Base-by-base conservation (phyloP, 2,113 vertebrate species). In the Pseudorectes ferrugineus region DNA sequence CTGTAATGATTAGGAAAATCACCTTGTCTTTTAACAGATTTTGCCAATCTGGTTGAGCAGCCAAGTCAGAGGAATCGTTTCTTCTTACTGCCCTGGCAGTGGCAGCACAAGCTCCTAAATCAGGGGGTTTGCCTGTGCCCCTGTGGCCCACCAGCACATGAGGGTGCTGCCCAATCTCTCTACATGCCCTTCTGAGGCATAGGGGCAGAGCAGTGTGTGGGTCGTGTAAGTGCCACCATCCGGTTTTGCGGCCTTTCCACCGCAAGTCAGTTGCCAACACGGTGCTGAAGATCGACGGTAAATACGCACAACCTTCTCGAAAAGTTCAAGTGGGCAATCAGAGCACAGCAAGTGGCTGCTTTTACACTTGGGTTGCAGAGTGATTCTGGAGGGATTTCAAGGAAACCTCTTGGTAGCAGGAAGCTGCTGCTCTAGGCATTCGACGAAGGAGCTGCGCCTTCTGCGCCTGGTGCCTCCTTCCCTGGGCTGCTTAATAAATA, bases 321-420 rank as follows among this genome's bases (percentile, higher is more conserved):
- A 86, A 93, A 90, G 63, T 92, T 97, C 89, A 95, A 96, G 91
- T 97, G 90, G 62, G 66, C 46, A 95, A 59, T 94, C 68, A 77
- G 75, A 94, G 75, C 80, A 72, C 88, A 35, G 76, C 80, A 89
- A 84, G 58, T 87, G 68, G 55, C 78, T 96, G 92, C 89, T 45
- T 93, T 92, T 76, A 28, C 35, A 10, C 28, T 82, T 87, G 23
- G 22, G 68, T 58, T 92, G 23, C 61, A 92, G 81, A 71, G 33
- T 8, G 1, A 81, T 90, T 88, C 38, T 42, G 83, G 35, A 94
- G 88, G 72, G 42, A 94, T 95, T 94, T 96, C 79, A 81, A 85
- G 75, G 86, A 95, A 85, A 76, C 52, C 74, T 96, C 76, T 74
- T 3, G 3, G 45, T 61, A 85, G 62, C 49, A 90, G 94, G 84